These are phyloP conservation scores for Pseudachorutes palmiensis DNA, from an alignment of 1,140 invertebrate genomes.

Conservation along the genomic window DNA sequence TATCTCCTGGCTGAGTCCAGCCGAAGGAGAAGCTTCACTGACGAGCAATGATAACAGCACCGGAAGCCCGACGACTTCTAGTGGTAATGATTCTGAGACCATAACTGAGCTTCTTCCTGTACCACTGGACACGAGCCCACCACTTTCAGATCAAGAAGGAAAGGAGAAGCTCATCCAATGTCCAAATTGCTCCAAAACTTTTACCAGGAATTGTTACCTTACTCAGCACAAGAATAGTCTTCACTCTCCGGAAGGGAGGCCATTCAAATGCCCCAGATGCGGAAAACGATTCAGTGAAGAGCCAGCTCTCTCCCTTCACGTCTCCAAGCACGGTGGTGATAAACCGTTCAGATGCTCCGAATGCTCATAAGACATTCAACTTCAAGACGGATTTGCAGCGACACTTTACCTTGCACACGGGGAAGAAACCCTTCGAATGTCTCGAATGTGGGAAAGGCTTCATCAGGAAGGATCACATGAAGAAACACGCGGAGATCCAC, in stretches of 20 bases:
- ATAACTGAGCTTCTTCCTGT: not conserved
- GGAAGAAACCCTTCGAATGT: slow-evolving; percentile 69
- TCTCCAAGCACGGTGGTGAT: slow-evolving; percentile 66
- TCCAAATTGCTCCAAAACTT: slow-evolving; percentile 70
- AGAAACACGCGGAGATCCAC: slow-evolving; percentile 84
- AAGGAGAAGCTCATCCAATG: slow-evolving; percentile 52
- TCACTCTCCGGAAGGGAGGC: slow-evolving; percentile 67
- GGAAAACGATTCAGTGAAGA: slow-evolving; percentile 65
- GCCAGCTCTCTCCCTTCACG: slow-evolving; percentile 51
- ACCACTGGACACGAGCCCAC: not conserved
- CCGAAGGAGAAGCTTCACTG: too few relatives aligned
- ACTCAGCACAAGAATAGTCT: slow-evolving; percentile 85
- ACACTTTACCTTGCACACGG: slow-evolving; percentile 72
- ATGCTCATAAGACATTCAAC: slow-evolving; percentile 80
- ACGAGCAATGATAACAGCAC: not conserved
- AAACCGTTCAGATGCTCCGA: slow-evolving; percentile 73
- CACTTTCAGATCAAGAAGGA: not conserved
- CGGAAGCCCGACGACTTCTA: not conserved
- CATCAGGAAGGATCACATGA: slow-evolving; percentile 88
- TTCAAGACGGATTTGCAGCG: slow-evolving; percentile 84
- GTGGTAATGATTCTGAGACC: not conserved
- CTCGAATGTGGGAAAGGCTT: slow-evolving; percentile 76
- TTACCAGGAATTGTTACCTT: slow-evolving; percentile 78
- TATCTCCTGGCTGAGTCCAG: not conserved
- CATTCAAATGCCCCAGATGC: slow-evolving; percentile 71